Evolutionary conservation across 2,888 invertebrate genomes (phyloP), one percentile per base, ranked within the genome.

Genomic region (Drosophila multiciliata): DNA sequence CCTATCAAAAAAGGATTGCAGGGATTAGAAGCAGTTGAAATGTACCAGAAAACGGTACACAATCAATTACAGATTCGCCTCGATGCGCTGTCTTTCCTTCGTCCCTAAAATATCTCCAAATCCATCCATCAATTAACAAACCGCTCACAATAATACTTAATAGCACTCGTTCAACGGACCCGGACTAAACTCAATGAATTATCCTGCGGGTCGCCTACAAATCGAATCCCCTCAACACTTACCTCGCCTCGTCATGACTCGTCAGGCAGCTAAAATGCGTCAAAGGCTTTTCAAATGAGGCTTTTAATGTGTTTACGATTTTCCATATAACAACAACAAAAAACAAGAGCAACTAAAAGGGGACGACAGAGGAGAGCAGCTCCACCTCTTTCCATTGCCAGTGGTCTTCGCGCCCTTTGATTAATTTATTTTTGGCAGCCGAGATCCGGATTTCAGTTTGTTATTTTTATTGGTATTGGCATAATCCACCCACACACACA

Each of bases 261-360:
- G 49, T 15, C 58, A 40, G 62, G 42, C 29, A n/a, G 40, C 35
- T 55, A 57, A 75, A 75, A 75, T 68, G 89, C 87, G 79, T 83
- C 87, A 75, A 89, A 86, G 89, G 89, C 90, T 73, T 65, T 81
- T 72, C 70, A 87, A 86, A 86, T 86, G 89, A 87, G 87, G 87
- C 86, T 87, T 89, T 87, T 84, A 87, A 90, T 86, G 85, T 85
- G 73, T 82, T 84, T 76, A 78, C 89, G 78, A 90, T 83, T 86
- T 73, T 61, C 68, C 57, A 63, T 71, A 69, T 73, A 78, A 50
- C 54, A 66, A 53, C 71, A 38, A 54, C 59, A 59, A 57, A 66
- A 66, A 33, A 57, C 48, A 59, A 32, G 23, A 45, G 32, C 48
- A 48, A 49, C 49, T 40, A 36, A 55, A 29, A 4, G 6, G 32